Conservation (phyloP, 2,113 vertebrate genomes). For the Genyomyrus donnyi region DNA sequence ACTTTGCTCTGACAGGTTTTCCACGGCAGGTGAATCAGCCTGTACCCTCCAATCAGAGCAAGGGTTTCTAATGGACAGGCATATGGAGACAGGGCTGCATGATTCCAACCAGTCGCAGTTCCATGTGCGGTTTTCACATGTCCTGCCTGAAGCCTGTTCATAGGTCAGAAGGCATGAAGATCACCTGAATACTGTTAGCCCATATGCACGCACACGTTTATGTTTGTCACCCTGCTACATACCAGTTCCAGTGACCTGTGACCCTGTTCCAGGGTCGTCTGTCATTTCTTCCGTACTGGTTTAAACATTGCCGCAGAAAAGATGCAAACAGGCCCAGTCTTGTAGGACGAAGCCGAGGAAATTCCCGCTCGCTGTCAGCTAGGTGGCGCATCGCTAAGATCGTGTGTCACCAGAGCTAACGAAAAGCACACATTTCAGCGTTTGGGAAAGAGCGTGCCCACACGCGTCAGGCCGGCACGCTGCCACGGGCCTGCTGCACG, state of each 20-base stretch:
- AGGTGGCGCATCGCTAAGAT: constrained; percentile 63
- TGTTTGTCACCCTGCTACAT: not conserved
- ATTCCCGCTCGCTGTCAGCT: constrained; percentile 51
- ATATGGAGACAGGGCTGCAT: not conserved
- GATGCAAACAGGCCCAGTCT: constrained; percentile 49
- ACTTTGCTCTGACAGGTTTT: not conserved
- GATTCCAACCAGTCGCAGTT: not conserved
- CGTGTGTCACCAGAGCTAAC: constrained; percentile 54
- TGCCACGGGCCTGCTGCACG: constrained; percentile 50
- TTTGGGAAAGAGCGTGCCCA: not conserved
- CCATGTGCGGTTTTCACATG: not conserved
- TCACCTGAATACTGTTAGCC: not conserved
- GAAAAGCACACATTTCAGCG: not conserved
- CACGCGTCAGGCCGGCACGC: constrained; percentile 36
- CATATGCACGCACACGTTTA: not conserved
- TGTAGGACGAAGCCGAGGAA: constrained; percentile 58
- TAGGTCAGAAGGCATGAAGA: not conserved
- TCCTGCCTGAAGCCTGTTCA: not conserved
- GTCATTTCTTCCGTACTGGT: not conserved
- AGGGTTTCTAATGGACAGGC: not conserved
- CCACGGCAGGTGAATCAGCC: not conserved
- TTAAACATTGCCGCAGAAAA: not conserved
- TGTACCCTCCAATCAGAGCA: not conserved
- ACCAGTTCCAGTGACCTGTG: not conserved
- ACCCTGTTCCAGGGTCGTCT: not conserved